Evolutionary conservation across 2,888 invertebrate species (phyloP), one percentile per base, ranked within the genome.

Genomic region (Tiphia femorata): DNA sequence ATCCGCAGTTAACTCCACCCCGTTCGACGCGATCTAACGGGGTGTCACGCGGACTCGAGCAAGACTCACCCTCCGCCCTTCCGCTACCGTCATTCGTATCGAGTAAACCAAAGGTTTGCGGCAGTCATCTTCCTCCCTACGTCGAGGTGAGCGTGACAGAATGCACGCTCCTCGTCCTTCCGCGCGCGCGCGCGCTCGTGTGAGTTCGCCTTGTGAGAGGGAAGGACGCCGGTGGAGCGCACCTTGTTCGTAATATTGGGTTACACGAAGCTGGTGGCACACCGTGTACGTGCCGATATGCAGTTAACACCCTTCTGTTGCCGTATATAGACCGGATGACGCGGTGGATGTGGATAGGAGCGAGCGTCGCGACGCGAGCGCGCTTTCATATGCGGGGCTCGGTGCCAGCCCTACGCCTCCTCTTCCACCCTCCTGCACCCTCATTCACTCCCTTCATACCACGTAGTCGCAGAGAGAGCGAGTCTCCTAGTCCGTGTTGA

Each of bases 221-320:
- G n/a, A n/a, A n/a, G n/a, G n/a, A n/a, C n/a, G n/a, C n/a, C n/a
- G n/a, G n/a, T n/a, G n/a, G n/a, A n/a, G n/a, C n/a, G n/a, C n/a
- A n/a, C n/a, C n/a, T n/a, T n/a, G n/a, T n/a, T n/a, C n/a, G n/a
- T n/a, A n/a, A n/a, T n/a, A n/a, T n/a, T n/a, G n/a, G n/a, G n/a
- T n/a, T n/a, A n/a, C n/a, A n/a, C n/a, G n/a, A n/a, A n/a, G n/a
- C n/a, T n/a, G n/a, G 29, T 20, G 17, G 44, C 19, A 44, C 29
- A 10, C 20, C 19, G 19, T 17, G 30, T 27, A 14, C 29, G 25
- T 12, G 19, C 29, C 14, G 20, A 33, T 33, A n/a, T 33, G 33
- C 33, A 33, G 33, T 33, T 33, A 33, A 33, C 33, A 33, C 33
- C 33, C 33, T 33, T 33, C 33, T 33, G 33, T 33, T 33, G 12